Percentiles rank a stretch among this genome's conserved stretches.
Evolutionary conservation across 2,888 invertebrate species (phyloP).

Genomic region (Catotricha subobsoleta): DNA sequence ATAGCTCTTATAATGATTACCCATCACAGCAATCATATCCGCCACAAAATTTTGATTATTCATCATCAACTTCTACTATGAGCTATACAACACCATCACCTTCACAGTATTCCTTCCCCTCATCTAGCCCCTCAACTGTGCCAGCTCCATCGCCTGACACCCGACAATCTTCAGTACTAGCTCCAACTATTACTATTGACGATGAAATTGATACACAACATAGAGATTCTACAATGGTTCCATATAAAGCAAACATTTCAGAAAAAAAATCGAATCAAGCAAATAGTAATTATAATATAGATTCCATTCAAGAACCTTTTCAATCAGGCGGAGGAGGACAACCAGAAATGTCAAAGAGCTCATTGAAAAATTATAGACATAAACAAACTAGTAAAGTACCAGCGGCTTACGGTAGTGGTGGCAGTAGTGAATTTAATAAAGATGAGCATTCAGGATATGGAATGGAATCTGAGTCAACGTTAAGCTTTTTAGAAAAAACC

Average conservation of each 20-base stretch:
- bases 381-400: not conserved
- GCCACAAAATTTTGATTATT: not conserved
- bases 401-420: not conserved
- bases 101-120: constrained; percentile 12
- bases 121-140: constrained; percentile 4
- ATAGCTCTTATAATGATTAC: too few relatives aligned
- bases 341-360: constrained; percentile 5
- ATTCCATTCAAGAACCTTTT: not conserved
- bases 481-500: constrained; percentile 8
- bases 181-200: not conserved
- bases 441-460: constrained; percentile 2
- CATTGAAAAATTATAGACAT: constrained; percentile 10
- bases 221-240: not conserved
- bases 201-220: not conserved
- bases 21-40: not conserved
- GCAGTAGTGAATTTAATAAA: not conserved
- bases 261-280: not conserved
- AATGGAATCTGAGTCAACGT: constrained; percentile 7
- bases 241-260: not conserved
- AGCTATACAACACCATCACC: constrained; percentile 9
- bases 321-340: not conserved
- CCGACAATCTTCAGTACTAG: not conserved
- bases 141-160: constrained; percentile 5
- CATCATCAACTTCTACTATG: constrained; percentile 12
- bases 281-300: not conserved